Percentiles rank a stretch among this genome's conserved stretches.
Evolutionary conservation across 2,888 invertebrate species (phyloP).

Genomic region (Stenodema calcarata): DNA sequence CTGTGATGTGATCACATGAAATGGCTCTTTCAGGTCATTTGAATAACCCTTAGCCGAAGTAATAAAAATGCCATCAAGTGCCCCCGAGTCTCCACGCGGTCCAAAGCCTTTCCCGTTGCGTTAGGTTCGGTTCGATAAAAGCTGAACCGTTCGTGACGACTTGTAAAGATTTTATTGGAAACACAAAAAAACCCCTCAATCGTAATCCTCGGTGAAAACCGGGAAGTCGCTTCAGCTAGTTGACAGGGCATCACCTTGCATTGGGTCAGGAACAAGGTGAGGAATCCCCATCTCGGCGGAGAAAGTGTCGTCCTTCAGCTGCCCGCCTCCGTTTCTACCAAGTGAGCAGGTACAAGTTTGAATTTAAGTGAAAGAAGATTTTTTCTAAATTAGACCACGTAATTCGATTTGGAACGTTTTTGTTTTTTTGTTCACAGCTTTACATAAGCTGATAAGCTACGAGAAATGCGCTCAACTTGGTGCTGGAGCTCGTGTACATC

Average conservation of each 20-base stretch:
- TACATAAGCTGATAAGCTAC: no score
- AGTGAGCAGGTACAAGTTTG: background rate
- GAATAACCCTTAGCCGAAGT: no score
- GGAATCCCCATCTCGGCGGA: background rate
- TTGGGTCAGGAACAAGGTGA: background rate
- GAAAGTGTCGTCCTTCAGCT: background rate
- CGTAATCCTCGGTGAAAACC: background rate
- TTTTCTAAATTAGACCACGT: background rate
- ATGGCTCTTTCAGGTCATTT: no score
- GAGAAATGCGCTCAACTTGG: no score
- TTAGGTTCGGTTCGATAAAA: background rate
- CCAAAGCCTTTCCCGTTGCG: background rate
- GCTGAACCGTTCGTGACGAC: background rate
- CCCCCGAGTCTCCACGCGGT: no score
- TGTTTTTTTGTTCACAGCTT: no score
- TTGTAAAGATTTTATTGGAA: background rate
- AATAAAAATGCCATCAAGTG: no score
- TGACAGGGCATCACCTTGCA: background rate
- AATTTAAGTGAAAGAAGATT: background rate
- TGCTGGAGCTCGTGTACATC: no score
- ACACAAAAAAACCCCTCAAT: background rate
- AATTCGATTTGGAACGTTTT: no score
- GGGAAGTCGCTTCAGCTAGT: background rate
- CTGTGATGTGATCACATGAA: no score
- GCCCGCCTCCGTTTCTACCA: background rate